phyloP scores from a whole-genome alignment of 2,113 vertebrate species.

The Aptenodytes patagonicus region DNA sequence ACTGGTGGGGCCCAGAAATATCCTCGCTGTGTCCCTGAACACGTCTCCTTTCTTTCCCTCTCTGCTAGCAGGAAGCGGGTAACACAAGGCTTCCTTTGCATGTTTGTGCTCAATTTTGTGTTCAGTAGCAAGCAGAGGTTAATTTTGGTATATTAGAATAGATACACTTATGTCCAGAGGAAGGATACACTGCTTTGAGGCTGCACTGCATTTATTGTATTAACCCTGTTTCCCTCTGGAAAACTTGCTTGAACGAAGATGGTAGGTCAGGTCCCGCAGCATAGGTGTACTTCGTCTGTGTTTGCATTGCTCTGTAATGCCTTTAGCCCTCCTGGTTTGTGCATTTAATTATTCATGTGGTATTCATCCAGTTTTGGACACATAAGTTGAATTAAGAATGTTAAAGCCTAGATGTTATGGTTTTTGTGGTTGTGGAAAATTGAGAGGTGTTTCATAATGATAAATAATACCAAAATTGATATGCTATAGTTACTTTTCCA shows the following conservation, averaged over 20 bases:
- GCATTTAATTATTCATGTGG: neutral
- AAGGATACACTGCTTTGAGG: neutral
- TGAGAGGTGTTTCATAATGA: neutral
- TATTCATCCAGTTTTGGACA: neutral
- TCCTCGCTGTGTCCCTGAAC: neutral
- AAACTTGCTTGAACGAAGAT: neutral
- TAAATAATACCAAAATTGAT: neutral
- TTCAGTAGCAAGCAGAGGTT: neutral
- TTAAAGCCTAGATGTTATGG: neutral
- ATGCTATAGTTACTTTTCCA: neutral
- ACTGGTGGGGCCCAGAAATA: neutral
- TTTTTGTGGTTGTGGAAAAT: neutral
- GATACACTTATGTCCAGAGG: neutral
- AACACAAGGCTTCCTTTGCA: neutral
- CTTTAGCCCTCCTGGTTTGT: neutral
- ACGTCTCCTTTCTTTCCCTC: neutral
- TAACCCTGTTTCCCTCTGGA: neutral
- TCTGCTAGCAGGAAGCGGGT: neutral
- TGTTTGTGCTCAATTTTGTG: neutral
- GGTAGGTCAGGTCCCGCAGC: neutral
- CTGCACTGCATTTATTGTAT: neutral
- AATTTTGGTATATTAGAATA: neutral
- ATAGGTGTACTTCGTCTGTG: neutral
- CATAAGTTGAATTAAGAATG: neutral
- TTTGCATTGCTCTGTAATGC: neutral